phyloP scores from a whole-genome alignment of 2,797 vertebrate species.

The Bothrops alternatus region DNA sequence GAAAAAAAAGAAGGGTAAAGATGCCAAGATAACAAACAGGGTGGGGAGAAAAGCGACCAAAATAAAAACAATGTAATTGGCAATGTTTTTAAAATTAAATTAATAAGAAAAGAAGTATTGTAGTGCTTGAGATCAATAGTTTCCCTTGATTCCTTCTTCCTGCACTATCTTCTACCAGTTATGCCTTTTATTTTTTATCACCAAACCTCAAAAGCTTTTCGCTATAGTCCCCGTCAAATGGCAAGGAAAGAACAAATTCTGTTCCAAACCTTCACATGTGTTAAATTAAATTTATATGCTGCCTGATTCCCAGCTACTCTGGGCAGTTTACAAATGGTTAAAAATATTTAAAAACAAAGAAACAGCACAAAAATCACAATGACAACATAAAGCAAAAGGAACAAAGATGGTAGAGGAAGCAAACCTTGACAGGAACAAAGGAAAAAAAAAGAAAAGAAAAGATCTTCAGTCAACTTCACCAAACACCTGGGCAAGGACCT shows the following conservation, averaged over 20 bases:
- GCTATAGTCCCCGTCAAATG: neutral
- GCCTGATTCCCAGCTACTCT: neutral
- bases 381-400: neutral
- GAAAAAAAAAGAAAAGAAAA: neutral
- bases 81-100: neutral
- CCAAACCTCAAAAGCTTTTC: neutral
- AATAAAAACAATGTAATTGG: neutral
- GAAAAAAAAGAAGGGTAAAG: neutral
- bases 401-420: neutral
- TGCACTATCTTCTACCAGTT: neutral
- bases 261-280: neutral
- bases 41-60: neutral
- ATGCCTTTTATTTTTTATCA: neutral
- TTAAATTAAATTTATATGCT: neutral
- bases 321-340: neutral
- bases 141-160: neutral
- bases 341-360: neutral
- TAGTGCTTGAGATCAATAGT: neutral
- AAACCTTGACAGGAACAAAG: neutral
- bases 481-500: neutral
- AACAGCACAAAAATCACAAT: neutral
- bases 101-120: neutral
- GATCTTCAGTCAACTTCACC: neutral
- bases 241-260: neutral
- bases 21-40: neutral